phyloP scores from a whole-genome alignment of 2,797 vertebrate genomes.

The Sebastes nivosus region DNA sequence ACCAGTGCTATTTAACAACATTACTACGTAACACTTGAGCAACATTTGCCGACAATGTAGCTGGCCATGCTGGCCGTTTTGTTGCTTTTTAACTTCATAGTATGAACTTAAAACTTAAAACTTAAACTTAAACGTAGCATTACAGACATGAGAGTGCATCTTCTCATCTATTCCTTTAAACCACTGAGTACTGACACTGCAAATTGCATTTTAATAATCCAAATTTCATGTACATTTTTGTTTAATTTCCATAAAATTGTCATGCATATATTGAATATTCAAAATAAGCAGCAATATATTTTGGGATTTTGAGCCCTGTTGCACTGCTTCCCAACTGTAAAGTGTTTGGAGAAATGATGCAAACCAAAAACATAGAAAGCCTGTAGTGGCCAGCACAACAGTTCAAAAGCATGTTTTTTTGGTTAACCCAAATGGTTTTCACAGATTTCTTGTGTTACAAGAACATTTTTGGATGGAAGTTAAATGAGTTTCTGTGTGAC shows the following conservation, averaged over 20 bases:
- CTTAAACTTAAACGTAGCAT: too few species aligned
- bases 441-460: background rate
- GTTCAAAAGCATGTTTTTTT: background rate
- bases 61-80: too few species aligned
- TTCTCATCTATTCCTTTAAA: background rate
- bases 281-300: too few species aligned
- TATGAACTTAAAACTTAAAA: background rate
- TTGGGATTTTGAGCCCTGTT: background rate
- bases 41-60: too few species aligned
- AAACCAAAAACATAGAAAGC: background rate
- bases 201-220: background rate
- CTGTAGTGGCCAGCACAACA: too few species aligned
- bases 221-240: background rate
- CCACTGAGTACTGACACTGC: background rate
- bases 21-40: too few species aligned
- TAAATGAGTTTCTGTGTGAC: background rate
- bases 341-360: background rate
- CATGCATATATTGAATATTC: too few species aligned
- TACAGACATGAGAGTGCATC: background rate
- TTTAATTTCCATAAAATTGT: too few species aligned
- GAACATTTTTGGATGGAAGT: background rate
- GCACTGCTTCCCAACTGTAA: background rate
- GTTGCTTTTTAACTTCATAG: too few species aligned
- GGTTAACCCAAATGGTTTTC: background rate
- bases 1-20: too few species aligned